Base-by-base conservation (phyloP, 2,888 invertebrate genomes). In the Shargacucullia verbasci region DNA sequence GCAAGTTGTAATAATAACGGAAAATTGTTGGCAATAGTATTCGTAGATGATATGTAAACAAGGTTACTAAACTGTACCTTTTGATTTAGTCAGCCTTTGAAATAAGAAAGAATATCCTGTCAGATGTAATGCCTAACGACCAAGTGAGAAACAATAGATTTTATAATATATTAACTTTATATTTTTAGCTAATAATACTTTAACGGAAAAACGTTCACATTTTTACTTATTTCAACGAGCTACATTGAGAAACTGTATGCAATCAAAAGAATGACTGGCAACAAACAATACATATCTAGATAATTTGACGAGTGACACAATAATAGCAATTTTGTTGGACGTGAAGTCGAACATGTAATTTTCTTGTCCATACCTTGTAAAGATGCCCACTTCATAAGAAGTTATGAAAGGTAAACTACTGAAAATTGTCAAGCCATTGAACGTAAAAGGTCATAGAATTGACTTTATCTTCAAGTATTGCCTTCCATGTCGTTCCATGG, bases 1-100 rank as follows among this genome's bases (percentile, higher is more conserved):
- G 48, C 45, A n/a, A 40, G 14, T 44, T 65, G 44, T 38, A 54
- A 50, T 50, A 57, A 59, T 70, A 58, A 41, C 39, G 12, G 33
- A 12, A 13, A 44, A 31, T 44, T 0, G 25, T 34, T 65, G 50
- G 38, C 20, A 3, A 20, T 3, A 20, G 20, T n/a, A 20, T 4
- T 20, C 20, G 20, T 4, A 20, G 20, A 20, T 4, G 20, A 20
- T 20, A 20, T 2, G 20, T 4, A 4, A 20, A 4, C 4, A 20
- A 20, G 2, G 20, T 20, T 20, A 20, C 4, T 20, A 20, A 20
- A 20, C 20, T 20, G 4, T 20, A 20, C 20, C 2, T 20, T 20
- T 20, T 4, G 20, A 20, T 20, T 20, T 20, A 20, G 20, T 2
- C 20, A 20, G 2, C 4, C 2, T 20, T 20, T 20, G 2, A 20